Percentiles rank a stretch among this genome's conserved stretches.
Evolutionary conservation across 2,797 vertebrate species (phyloP).

Genomic region (Danio aesculapii): DNA sequence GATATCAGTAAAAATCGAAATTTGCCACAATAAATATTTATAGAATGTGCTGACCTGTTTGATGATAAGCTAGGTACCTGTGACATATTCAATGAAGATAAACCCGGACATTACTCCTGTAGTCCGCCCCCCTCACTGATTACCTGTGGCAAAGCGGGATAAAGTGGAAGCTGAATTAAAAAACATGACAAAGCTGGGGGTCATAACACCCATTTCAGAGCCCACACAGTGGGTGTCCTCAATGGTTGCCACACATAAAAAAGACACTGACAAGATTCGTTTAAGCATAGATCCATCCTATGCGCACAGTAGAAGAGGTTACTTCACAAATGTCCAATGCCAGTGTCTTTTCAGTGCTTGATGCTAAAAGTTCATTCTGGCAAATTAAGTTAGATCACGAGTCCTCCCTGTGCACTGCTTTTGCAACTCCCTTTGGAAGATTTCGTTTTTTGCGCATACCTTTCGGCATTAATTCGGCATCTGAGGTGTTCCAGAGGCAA

Average conservation of each 20-base stretch:
- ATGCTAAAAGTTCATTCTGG: too few species aligned
- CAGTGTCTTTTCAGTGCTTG: too few species aligned
- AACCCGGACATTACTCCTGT: neutral
- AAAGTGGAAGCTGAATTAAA: neutral
- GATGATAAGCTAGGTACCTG: neutral
- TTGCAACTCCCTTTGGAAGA: neutral
- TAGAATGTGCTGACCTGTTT: slow-evolving; percentile 10
- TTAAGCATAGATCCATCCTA: neutral
- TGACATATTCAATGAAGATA: slow-evolving; percentile 12
- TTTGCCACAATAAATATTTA: neutral
- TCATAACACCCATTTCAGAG: slow-evolving; percentile 7
- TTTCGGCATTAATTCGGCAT: slow-evolving; percentile 9
- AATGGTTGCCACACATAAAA: neutral
- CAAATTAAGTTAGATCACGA: too few species aligned
- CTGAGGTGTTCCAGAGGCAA: neutral
- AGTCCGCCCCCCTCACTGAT: neutral
- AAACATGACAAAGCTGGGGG: neutral
- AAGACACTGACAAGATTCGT: neutral
- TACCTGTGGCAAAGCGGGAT: neutral
- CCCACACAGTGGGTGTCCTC: slow-evolving; percentile 19
- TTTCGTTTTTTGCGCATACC: neutral
- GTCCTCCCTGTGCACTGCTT: too few species aligned
- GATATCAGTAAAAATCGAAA: neutral
- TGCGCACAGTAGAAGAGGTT: neutral
- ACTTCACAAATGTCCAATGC: neutral